Evolutionary conservation across 2,113 vertebrate species (phyloP).

Genomic region (Tonatia bakeri): DNA sequence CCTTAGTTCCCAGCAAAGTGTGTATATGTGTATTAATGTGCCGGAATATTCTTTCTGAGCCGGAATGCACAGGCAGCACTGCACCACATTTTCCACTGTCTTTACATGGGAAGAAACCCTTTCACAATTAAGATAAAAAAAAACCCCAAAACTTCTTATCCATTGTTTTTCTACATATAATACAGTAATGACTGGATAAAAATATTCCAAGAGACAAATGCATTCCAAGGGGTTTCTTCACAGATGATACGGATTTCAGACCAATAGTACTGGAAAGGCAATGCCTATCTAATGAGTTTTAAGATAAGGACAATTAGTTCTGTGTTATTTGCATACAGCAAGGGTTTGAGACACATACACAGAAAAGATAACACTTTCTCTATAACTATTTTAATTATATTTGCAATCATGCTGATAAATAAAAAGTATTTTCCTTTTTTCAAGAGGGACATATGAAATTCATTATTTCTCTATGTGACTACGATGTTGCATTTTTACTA

Average conservation of each 20-base stretch:
- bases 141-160: background rate
- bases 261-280: background rate
- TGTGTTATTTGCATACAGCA: background rate
- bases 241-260: background rate
- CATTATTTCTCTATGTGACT: background rate
- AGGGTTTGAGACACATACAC: background rate
- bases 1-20: background rate
- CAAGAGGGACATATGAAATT: background rate
- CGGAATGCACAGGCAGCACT: background rate
- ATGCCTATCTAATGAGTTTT: background rate
- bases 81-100: background rate
- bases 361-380: background rate
- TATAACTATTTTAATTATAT: constrained; percentile 46
- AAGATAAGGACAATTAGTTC: background rate
- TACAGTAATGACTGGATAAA: background rate
- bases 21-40: background rate
- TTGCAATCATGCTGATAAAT: background rate
- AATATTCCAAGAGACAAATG: constrained; percentile 4
- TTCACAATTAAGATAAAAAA: constrained; percentile 7
- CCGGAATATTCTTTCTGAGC: background rate
- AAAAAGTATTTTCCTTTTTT: background rate
- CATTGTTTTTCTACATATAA: background rate
- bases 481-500: background rate
- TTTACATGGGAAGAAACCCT: constrained; percentile 9
- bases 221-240: constrained; percentile 20